Evolutionary conservation across 1,140 invertebrate species (phyloP).

Genomic region (Diorhabda sublineata): DNA sequence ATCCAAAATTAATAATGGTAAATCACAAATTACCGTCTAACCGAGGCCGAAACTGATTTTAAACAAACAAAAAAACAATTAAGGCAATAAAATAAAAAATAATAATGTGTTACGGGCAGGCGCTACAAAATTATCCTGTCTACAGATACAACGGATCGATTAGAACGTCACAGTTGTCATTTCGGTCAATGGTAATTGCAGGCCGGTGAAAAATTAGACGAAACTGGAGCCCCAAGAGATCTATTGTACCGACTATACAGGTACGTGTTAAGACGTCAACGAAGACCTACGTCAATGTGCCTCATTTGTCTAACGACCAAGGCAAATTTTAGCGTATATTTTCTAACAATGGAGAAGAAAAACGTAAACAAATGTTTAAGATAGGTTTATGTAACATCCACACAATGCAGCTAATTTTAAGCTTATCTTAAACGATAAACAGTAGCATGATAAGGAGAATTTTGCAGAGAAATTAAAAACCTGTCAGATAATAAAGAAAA

Average conservation of each 20-base stretch:
- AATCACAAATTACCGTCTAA: background rate
- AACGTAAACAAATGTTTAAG: background rate
- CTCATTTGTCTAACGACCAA: background rate
- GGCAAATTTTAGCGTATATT: background rate
- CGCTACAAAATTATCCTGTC: conserved; percentile 31
- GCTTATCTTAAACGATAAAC: too few species aligned
- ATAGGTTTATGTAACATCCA: background rate
- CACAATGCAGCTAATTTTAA: too few species aligned
- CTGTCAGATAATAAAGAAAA: too few species aligned
- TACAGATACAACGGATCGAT: conserved; percentile 24
- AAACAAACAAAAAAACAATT: conserved; percentile 9
- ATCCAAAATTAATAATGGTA: background rate
- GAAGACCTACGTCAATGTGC: background rate
- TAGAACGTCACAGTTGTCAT: conserved; percentile 32
- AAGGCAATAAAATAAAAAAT: conserved; percentile 7
- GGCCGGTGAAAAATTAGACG: conserved; percentile 22
- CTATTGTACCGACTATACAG: conserved; percentile 12
- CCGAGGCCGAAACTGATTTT: background rate
- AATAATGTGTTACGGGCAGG: conserved; percentile 25
- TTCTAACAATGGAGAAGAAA: background rate
- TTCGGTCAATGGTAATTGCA: conserved; percentile 27
- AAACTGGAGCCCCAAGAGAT: conserved; percentile 11
- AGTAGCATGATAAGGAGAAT: too few species aligned
- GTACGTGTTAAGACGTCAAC: conserved; percentile 9
- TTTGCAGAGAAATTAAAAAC: too few species aligned